These are phyloP conservation scores for Drosophila repleta DNA, from an alignment of 1,140 invertebrate species.

Conservation along the genomic window DNA sequence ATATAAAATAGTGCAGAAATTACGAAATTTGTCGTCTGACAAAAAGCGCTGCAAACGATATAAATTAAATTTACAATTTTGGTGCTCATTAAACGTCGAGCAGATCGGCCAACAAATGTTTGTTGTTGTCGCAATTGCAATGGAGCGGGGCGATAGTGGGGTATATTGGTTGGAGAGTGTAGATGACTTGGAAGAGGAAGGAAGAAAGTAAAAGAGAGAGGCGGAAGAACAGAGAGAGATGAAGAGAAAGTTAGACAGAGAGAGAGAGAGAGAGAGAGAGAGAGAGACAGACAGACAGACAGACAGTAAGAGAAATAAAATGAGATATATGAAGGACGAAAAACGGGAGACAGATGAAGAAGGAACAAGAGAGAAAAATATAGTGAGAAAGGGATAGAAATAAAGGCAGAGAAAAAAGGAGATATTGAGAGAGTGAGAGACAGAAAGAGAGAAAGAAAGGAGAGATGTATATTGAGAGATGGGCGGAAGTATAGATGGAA, in stretches of 20 bases:
- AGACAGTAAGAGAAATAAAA: not conserved
- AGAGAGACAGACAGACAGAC: not conserved
- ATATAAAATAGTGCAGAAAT: constrained; percentile 40
- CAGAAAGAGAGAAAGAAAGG: not conserved
- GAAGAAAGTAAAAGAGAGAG: not conserved
- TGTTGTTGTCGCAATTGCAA: not conserved
- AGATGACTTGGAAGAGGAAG: not conserved
- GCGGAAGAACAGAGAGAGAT: not conserved
- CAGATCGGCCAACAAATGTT: constrained; percentile 36
- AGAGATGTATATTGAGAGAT: too few species aligned
- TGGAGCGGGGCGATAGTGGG: not conserved
- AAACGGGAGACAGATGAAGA: not conserved
- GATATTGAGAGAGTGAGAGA: not conserved
- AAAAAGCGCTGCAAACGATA: constrained; percentile 75
- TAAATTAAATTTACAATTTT: constrained; percentile 82
- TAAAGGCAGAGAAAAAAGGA: too few species aligned
- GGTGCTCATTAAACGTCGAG: constrained; percentile 78
- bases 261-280: not conserved
- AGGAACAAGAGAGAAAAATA: not conserved
- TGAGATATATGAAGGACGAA: not conserved
- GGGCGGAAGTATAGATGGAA: too few species aligned
- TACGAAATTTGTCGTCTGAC: constrained; percentile 82
- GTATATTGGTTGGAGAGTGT: not conserved
- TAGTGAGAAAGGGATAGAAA: too few species aligned
- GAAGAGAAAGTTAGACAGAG: not conserved